Evolutionary conservation across 2,888 invertebrate species (phyloP).

Genomic region (Harmothoe impar): DNA sequence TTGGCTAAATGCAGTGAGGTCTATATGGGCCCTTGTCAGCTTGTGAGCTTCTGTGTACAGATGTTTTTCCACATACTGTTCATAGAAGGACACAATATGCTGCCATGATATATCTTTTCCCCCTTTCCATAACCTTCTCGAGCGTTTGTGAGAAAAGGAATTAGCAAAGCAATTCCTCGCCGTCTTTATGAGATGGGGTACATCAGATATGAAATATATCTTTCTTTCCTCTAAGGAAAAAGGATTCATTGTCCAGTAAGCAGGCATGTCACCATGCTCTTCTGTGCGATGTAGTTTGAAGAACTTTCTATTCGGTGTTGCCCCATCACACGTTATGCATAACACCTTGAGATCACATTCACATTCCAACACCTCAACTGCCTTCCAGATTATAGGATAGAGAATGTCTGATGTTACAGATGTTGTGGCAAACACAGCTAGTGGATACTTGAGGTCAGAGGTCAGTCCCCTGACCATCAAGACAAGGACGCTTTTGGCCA

Average conservation of each 20-base stretch:
- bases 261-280: neutral
- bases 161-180: too few relatives aligned
- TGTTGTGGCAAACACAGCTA: conserved; percentile 39
- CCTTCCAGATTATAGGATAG: conserved; percentile 39
- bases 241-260: conserved; percentile 14
- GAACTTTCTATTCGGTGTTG: too few relatives aligned
- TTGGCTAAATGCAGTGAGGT: conserved; percentile 52
- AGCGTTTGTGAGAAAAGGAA: conserved; percentile 44
- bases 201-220: too few relatives aligned
- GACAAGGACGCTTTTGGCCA: conserved; percentile 69
- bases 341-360: conserved; percentile 40
- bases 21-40: conserved; percentile 40
- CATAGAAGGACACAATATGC: conserved; percentile 43
- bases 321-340: conserved; percentile 56
- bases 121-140: conserved; percentile 40
- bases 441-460: too few relatives aligned
- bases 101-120: conserved; percentile 38
- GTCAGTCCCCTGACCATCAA: conserved; percentile 68
- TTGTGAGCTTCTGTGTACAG: neutral
- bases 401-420: conserved; percentile 9
- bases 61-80: conserved; percentile 4
- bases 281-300: conserved; percentile 15
- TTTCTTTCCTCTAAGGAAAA: neutral
- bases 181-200: conserved; percentile 53
- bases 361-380: neutral